These are phyloP conservation scores for Resseliella maxima DNA, from an alignment of 2,888 invertebrate species.

Conservation along the genomic window DNA sequence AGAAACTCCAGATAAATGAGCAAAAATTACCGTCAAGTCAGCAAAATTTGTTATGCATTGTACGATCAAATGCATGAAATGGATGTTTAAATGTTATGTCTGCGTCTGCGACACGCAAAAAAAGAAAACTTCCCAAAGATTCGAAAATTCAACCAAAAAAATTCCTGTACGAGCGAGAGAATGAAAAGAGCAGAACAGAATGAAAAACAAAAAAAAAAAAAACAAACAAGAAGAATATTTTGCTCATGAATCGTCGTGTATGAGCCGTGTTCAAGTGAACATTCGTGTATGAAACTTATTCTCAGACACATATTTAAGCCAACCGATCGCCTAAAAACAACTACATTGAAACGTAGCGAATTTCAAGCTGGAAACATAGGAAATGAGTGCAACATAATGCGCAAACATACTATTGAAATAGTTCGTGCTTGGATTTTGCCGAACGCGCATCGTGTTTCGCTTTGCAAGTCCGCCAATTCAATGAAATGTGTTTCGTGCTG, in stretches of 20 bases:
- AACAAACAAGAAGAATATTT: no score
- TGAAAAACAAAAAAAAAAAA: no score
- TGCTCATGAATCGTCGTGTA: neutral
- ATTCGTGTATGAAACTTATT: neutral
- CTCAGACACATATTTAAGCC: neutral
- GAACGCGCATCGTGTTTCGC: slow-evolving; percentile 45
- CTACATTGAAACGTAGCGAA: neutral
- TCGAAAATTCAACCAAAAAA: neutral
- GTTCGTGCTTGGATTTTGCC: slow-evolving; percentile 29
- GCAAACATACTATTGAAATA: slow-evolving; percentile 43
- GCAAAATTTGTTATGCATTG: neutral
- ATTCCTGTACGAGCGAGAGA: neutral
- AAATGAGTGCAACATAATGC: slow-evolving; percentile 48
- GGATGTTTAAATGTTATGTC: neutral
- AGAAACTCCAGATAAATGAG: neutral
- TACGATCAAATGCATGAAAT: neutral
- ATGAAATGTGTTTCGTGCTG: slow-evolving; percentile 20
- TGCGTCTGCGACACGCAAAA: neutral
- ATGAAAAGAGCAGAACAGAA: neutral
- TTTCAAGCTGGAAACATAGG: slow-evolving; percentile 45
- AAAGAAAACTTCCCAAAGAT: neutral
- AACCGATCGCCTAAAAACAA: slow-evolving; percentile 34
- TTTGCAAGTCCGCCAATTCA: neutral
- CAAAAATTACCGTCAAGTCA: neutral
- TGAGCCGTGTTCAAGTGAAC: slow-evolving; percentile 20